Evolutionary conservation across 2,797 vertebrate genomes (phyloP), one percentile per base, ranked within the genome.

Genomic region (Erethizon dorsatum): DNA sequence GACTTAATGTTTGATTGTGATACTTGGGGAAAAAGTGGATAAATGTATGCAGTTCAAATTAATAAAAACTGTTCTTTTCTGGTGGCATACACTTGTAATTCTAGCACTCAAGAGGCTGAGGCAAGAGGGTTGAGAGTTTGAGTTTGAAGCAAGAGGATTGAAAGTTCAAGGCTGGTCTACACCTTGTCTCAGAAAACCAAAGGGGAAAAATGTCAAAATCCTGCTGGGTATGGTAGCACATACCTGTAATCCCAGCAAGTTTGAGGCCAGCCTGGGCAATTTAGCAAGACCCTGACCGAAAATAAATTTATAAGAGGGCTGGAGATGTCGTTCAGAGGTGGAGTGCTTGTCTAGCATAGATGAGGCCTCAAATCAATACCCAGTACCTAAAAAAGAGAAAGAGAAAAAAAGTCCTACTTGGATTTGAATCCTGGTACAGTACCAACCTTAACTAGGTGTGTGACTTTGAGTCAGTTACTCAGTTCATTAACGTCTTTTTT

Each of bases 401-500:
- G 8, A 33, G 3, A 20, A n/a, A 52, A 31, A 78, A 33, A n/a
- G 24, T 79, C 33, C 52, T 80, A 18, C 8, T 63, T 50, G 57
- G 54, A 59, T 73, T 88, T 73, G 6, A 73, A 59, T 88, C 28
- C 24, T 57, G n/a, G 17, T 73, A 41, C 67, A 54, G 37, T 73
- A 56, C 67, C 85, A 59, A 10, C 37, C 45, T 78, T 52, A 37
- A 50, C 31, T 89, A 52, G 28, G n/a, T 31, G 45, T 63, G 45
- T 78, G 47, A 89, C 9, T 89, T 78, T 78, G 50, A 87, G 67
- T 96, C 67, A 37, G 28, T 67, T 67, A 67, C 28, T 77, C n/a
- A 61, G 2, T 54, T 94, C 84, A 13, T 41, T 85, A 54, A 77
- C 88, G 28, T 88, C 26, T 93, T 54, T 82, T 82, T 88, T 93